These are phyloP conservation scores for Bombylius discolor DNA, from an alignment of 2,888 invertebrate species.

Conservation along the genomic window DNA sequence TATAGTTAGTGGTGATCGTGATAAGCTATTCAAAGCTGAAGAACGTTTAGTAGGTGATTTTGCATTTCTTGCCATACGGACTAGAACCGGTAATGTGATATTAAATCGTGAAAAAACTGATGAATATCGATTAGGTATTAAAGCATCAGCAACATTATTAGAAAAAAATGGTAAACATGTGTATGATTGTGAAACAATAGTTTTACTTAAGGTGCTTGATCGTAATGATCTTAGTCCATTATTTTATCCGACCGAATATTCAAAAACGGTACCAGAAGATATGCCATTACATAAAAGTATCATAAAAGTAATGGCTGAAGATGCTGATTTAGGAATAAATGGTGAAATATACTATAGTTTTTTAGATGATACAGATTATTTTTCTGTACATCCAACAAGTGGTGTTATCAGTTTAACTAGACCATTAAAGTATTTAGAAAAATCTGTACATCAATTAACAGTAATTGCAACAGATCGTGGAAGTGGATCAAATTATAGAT, in stretches of 20 bases:
- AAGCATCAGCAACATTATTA: conserved; percentile 47
- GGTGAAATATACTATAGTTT: conserved; percentile 96
- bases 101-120: conserved; percentile 87
- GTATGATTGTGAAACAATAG: conserved; percentile 56
- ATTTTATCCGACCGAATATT: conserved; percentile 82
- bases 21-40: conserved; percentile 87
- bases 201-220: conserved; percentile 62
- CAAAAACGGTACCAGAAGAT: conserved; percentile 77
- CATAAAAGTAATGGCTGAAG: conserved; percentile 71
- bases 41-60: conserved; percentile 84
- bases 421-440: conserved; percentile 57
- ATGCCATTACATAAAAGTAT: conserved; percentile 72
- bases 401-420: conserved; percentile 77
- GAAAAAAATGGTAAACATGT: conserved; percentile 45
- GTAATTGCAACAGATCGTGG: conserved; percentile 83
- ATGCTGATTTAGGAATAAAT: conserved; percentile 91
- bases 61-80: conserved; percentile 81
- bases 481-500: conserved; percentile 35
- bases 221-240: conserved; percentile 87
- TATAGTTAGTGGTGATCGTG: conserved; percentile 75
- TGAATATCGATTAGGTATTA: conserved; percentile 64
- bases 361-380: conserved; percentile 64
- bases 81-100: conserved; percentile 76
- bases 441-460: conserved; percentile 55
- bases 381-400: conserved; percentile 85